phyloP scores from a whole-genome alignment of 2,888 invertebrate genomes.

The Dione vanillae region DNA sequence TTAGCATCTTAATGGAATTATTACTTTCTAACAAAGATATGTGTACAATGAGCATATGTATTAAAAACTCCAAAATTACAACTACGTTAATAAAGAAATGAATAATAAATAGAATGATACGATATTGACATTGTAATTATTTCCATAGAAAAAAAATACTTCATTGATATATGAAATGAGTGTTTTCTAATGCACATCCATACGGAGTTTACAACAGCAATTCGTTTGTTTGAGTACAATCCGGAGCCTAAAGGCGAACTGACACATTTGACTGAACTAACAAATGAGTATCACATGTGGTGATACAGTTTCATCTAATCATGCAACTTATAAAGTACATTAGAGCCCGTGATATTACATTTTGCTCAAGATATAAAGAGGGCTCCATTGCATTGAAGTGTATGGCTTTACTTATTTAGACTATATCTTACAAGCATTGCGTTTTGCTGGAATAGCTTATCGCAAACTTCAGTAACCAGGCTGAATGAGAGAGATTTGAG shows the following conservation, averaged over 20 bases:
- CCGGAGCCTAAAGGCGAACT: constrained; percentile 30
- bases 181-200: constrained; percentile 3
- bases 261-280: too few relatives aligned
- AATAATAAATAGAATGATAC: too few relatives aligned
- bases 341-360: neutral
- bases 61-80: too few relatives aligned
- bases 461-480: too few relatives aligned
- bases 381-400: neutral
- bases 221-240: constrained; percentile 35
- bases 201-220: constrained; percentile 11
- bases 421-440: neutral
- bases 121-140: too few relatives aligned
- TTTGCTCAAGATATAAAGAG: neutral
- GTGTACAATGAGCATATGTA: too few relatives aligned
- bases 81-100: too few relatives aligned
- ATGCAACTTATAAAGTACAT: neutral
- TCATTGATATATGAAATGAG: constrained; percentile 4
- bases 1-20: too few relatives aligned
- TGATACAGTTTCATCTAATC: constrained; percentile 30
- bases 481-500: too few relatives aligned
- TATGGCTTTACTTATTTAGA: neutral
- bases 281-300: too few relatives aligned
- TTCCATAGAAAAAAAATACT: neutral
- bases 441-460: neutral
- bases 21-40: too few relatives aligned